phyloP scores from a whole-genome alignment of 2,888 invertebrate genomes.

The Hedya salicella region DNA sequence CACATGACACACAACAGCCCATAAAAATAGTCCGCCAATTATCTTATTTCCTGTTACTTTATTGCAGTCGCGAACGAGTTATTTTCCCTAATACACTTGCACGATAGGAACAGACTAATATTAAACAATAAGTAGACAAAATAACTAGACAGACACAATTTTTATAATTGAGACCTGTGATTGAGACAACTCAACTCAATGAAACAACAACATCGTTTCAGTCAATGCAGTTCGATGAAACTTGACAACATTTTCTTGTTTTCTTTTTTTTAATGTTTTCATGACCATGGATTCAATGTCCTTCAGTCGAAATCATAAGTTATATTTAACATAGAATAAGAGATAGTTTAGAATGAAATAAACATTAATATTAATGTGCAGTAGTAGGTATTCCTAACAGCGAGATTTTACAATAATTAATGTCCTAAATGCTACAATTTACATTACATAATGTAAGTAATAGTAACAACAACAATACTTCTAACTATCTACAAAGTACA shows the following conservation, averaged over 20 bases:
- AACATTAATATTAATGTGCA: no score
- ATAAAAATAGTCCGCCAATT: conserved; percentile 61
- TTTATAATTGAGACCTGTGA: conserved; percentile 1
- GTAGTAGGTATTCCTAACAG: no score
- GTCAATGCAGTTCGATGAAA: conserved; percentile 17
- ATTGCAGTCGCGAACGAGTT: conserved; percentile 44
- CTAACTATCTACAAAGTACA: no score
- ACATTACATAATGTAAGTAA: no score
- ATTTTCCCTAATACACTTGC: conserved; percentile 30
- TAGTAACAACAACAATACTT: no score
- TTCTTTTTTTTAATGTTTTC: not conserved
- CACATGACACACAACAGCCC: conserved; percentile 79
- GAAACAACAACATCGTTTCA: conserved; percentile 37
- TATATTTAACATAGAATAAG: no score
- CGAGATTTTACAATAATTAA: no score
- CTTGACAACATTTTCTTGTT: conserved; percentile 1
- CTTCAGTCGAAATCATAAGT: no score
- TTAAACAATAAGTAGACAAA: conserved; percentile 2
- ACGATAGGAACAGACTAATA: not conserved
- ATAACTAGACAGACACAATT: not conserved
- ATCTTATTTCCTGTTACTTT: conserved; percentile 51
- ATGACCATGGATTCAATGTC: no score
- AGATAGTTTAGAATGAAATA: no score
- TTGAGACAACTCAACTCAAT: not conserved
- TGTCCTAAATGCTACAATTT: no score